phyloP scores from a whole-genome alignment of 1,140 invertebrate genomes.

The Microplitis demolitor region DNA sequence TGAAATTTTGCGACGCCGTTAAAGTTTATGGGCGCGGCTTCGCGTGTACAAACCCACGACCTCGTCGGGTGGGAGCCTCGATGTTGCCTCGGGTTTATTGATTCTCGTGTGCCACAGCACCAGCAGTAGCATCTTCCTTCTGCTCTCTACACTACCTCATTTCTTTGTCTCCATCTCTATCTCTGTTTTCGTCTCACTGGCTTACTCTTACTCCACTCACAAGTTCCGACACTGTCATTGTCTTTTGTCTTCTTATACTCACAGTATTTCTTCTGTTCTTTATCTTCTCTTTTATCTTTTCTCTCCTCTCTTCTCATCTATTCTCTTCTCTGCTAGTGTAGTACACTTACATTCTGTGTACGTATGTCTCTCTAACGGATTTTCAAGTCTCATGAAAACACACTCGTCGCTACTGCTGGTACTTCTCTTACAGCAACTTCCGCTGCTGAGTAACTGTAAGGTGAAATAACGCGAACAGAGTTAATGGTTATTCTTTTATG shows the following conservation, averaged over 20 bases:
- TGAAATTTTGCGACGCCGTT: constrained; percentile 52
- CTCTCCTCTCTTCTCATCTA: too few species aligned
- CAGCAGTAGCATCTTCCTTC: constrained; percentile 41
- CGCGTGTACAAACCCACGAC: constrained; percentile 30
- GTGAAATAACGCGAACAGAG: background rate
- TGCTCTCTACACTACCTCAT: constrained; percentile 39
- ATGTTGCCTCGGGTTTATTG: constrained; percentile 52
- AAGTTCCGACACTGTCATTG: too few species aligned
- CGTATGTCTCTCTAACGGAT: too few species aligned
- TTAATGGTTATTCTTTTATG: background rate
- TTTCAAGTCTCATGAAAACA: background rate
- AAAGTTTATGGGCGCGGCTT: constrained; percentile 58
- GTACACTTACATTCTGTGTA: too few species aligned
- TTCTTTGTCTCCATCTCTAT: constrained; percentile 33
- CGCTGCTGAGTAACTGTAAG: background rate
- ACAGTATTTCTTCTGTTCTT: too few species aligned
- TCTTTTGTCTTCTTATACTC: too few species aligned
- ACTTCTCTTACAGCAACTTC: background rate
- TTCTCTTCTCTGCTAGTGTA: too few species aligned
- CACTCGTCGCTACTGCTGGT: too few species aligned
- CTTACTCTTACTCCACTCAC: too few species aligned
- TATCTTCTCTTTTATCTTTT: too few species aligned
- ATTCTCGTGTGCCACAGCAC: constrained; percentile 43
- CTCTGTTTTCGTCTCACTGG: too few species aligned
- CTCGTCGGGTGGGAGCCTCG: constrained; percentile 42